phyloP scores from a whole-genome alignment of 2,888 invertebrate species.

The Melinopterus prodromus region DNA sequence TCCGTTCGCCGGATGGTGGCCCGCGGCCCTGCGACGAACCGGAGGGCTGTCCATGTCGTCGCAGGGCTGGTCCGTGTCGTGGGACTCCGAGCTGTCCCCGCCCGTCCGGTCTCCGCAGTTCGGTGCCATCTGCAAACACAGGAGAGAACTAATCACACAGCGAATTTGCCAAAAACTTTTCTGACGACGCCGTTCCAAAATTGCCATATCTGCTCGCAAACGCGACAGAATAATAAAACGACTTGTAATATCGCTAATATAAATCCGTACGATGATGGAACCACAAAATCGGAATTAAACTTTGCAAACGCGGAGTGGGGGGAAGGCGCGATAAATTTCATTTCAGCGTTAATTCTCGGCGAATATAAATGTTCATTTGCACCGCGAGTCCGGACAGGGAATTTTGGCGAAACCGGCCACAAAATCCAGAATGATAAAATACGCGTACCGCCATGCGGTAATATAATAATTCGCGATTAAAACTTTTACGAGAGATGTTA shows the following conservation, averaged over 20 bases:
- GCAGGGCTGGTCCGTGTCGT: slow-evolving; percentile 65
- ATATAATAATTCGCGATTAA: background rate
- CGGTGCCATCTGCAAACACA: slow-evolving; percentile 62
- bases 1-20: slow-evolving; percentile 50
- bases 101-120: slow-evolving; percentile 60
- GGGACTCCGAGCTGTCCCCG: slow-evolving; percentile 68
- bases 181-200: background rate
- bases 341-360: background rate
- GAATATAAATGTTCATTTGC: background rate
- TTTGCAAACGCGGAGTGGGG: background rate
- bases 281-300: background rate
- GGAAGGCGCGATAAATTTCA: background rate
- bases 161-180: background rate
- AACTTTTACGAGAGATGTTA: background rate
- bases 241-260: background rate
- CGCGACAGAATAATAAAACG: no score
- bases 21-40: slow-evolving; percentile 59
- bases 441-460: background rate
- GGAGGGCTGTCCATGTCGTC: slow-evolving; percentile 66
- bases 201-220: background rate
- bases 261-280: background rate
- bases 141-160: slow-evolving; percentile 27
- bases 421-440: background rate
- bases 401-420: background rate
- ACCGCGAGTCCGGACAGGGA: background rate